phyloP scores from a whole-genome alignment of 2,797 vertebrate genomes.

The Staurois parvus region DNA sequence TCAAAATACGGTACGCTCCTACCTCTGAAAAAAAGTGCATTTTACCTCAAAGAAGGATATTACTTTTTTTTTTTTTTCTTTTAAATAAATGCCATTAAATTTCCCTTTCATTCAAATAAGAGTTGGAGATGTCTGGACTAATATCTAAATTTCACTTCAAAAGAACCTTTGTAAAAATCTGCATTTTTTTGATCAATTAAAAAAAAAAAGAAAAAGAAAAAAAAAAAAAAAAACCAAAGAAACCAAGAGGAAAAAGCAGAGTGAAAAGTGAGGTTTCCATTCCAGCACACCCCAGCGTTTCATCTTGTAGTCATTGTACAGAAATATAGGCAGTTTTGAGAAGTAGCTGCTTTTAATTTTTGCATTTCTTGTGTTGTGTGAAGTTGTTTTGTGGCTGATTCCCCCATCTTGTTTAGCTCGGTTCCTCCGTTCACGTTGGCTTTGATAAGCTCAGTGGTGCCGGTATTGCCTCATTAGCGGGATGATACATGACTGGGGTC shows the following conservation, averaged over 20 bases:
- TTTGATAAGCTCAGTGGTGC: slow-evolving; percentile 80
- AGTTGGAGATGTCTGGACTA: slow-evolving; percentile 60
- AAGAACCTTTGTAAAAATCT: slow-evolving; percentile 56
- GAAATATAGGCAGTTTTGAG: slow-evolving; percentile 45
- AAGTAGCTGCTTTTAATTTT: slow-evolving; percentile 51
- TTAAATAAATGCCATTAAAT: slow-evolving; percentile 74
- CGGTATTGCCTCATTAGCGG: slow-evolving; percentile 98
- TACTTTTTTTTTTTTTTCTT: slow-evolving; percentile 37
- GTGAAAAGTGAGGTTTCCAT: slow-evolving; percentile 54
- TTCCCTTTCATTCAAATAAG: slow-evolving; percentile 65
- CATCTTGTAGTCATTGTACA: slow-evolving; percentile 37
- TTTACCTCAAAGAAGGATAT: slow-evolving; percentile 77
- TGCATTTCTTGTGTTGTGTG: slow-evolving; percentile 25
- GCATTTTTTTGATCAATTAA: slow-evolving; percentile 45
- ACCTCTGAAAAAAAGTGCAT: slow-evolving; percentile 84
- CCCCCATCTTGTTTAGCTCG: background rate
- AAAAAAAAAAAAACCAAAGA: slow-evolving; percentile 31
- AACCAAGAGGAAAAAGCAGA: slow-evolving; percentile 10
- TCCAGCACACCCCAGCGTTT: slow-evolving; percentile 47
- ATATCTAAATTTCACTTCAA: slow-evolving; percentile 45
- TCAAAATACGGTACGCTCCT: slow-evolving; percentile 96
- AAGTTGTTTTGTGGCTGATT: background rate
- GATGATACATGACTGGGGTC: slow-evolving; percentile 93
- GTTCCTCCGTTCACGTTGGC: background rate
- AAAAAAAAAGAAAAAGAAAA: slow-evolving; percentile 22